Evolutionary conservation across 2,113 vertebrate genomes (phyloP).

Genomic region (Prietella phreatophila): DNA sequence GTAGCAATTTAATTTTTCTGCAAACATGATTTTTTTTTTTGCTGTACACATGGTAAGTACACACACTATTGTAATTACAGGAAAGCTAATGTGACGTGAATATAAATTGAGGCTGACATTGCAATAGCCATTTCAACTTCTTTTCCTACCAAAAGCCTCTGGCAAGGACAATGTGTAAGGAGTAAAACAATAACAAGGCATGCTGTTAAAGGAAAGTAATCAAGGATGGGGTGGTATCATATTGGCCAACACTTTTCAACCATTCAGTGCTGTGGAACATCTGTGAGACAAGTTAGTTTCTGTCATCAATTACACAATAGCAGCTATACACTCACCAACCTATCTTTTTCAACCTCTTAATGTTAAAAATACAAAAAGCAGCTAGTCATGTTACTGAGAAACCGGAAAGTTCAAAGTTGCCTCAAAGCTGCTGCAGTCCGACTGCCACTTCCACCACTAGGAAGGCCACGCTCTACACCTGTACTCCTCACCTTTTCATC

Average conservation of each 20-base stretch:
- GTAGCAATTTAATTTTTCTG: not conserved
- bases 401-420: not conserved
- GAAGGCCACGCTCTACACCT: too few relatives aligned
- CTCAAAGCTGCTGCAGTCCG: too few relatives aligned
- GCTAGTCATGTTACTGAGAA: not conserved
- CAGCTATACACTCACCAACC: too few relatives aligned
- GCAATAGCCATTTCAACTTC: not conserved
- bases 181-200: not conserved
- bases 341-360: too few relatives aligned
- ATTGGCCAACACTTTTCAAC: not conserved
- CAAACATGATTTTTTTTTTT: not conserved
- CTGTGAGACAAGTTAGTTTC: too few relatives aligned
- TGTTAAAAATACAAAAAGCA: not conserved
- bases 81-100: not conserved
- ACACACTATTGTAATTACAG: not conserved
- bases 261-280: too few relatives aligned
- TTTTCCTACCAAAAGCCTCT: not conserved
- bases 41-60: not conserved
- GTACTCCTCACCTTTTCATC: too few relatives aligned
- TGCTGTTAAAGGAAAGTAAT: not conserved
- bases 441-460: too few relatives aligned
- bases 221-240: not conserved
- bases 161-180: not conserved
- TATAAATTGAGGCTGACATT: not conserved
- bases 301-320: too few relatives aligned